These are phyloP conservation scores for Pachyuromys duprasi DNA, from an alignment of 2,797 vertebrate genomes.

Conservation along the genomic window DNA sequence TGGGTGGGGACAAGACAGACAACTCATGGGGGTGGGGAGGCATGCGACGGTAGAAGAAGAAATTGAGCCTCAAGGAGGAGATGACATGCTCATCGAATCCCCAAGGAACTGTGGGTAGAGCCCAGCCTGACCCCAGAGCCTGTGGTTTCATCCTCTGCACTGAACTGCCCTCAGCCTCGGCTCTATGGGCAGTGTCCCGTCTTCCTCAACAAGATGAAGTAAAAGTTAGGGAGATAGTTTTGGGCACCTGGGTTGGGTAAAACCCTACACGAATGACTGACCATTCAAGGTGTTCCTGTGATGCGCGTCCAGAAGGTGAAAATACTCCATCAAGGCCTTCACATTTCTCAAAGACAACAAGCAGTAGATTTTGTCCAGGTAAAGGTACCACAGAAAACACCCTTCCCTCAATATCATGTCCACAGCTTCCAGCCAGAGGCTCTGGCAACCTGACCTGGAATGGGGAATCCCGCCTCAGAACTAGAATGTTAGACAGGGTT, in stretches of 20 bases:
- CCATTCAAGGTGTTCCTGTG: constrained; percentile 72
- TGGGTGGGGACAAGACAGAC: no score
- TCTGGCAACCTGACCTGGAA: not conserved
- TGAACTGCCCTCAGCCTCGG: fast-evolving
- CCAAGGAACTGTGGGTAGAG: not conserved
- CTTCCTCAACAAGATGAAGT: not conserved
- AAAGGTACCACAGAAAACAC: constrained; percentile 79
- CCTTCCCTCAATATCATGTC: constrained; percentile 70
- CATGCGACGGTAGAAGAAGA: not conserved
- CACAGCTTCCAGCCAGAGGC: fast-evolving
- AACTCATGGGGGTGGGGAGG: not conserved
- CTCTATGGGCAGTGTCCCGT: not conserved
- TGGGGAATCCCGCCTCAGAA: constrained; percentile 66
- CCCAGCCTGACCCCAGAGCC: not conserved
- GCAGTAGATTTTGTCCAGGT: constrained; percentile 73
- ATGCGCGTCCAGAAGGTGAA: constrained; percentile 75
- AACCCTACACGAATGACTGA: constrained; percentile 8
- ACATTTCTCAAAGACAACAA: constrained; percentile 79
- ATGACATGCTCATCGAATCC: not conserved
- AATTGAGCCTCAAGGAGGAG: not conserved
- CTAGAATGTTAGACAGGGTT: not conserved
- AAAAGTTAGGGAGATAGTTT: not conserved
- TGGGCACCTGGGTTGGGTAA: not conserved
- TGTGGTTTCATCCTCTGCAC: not conserved
- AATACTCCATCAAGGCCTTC: constrained; percentile 68